phyloP scores from a whole-genome alignment of 2,797 vertebrate genomes.

The Dipus sagitta region DNA sequence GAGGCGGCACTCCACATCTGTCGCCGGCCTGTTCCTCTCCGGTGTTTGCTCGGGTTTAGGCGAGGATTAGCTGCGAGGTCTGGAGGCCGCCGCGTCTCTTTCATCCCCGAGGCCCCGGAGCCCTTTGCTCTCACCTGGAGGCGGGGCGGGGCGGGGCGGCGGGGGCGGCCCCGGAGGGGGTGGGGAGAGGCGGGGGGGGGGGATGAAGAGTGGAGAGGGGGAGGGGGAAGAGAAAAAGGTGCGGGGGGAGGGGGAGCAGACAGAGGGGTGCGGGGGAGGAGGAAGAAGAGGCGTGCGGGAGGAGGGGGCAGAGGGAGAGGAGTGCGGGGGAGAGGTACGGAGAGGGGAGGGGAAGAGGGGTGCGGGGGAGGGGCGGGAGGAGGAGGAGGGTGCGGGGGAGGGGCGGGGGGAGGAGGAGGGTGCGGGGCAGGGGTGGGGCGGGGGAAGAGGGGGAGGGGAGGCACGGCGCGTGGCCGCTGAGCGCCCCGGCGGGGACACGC shows the following conservation, averaged over 20 bases:
- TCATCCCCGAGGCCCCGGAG: constrained; percentile 68
- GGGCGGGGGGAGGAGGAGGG: too few relatives aligned
- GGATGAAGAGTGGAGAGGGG: too few relatives aligned
- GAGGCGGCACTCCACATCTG: constrained; percentile 81
- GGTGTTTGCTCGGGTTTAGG: constrained; percentile 77
- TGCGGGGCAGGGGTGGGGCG: too few relatives aligned
- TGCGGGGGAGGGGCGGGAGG: neutral
- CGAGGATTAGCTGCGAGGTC: constrained; percentile 81
- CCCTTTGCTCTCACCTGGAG: constrained; percentile 79
- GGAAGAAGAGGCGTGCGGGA: too few relatives aligned
- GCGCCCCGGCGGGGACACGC: constrained; percentile 76
- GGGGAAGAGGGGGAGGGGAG: neutral
- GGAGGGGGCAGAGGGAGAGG: too few relatives aligned
- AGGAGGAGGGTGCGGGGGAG: too few relatives aligned
- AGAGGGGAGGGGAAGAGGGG: too few relatives aligned
- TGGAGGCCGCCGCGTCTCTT: constrained; percentile 72
- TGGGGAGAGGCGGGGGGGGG: neutral
- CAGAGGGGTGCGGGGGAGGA: too few relatives aligned
- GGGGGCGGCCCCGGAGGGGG: neutral
- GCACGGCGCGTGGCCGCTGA: constrained; percentile 54
- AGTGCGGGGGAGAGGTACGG: too few relatives aligned
- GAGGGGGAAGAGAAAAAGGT: too few relatives aligned
- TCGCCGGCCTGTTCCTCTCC: constrained; percentile 74
- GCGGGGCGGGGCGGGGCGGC: constrained; percentile 64
- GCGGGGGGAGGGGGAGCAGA: too few relatives aligned